phyloP scores from a whole-genome alignment of 2,888 invertebrate genomes.

The Marasmarcha lunaedactyla region DNA sequence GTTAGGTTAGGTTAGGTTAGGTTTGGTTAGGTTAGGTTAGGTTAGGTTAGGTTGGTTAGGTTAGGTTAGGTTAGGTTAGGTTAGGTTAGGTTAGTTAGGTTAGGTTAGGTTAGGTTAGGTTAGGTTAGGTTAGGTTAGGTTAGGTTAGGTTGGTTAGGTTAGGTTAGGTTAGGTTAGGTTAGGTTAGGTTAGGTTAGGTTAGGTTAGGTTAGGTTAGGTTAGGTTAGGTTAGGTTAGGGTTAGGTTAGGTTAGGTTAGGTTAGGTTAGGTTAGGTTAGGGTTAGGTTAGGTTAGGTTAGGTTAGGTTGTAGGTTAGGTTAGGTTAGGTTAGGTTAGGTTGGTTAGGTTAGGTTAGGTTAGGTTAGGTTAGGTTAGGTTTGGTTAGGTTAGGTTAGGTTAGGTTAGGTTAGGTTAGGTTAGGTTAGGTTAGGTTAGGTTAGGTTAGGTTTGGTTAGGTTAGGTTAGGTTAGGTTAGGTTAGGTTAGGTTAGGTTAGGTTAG shows the following conservation, averaged over 20 bases:
- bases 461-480: slow-evolving; percentile 7
- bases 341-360: too few species aligned
- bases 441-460: slow-evolving; percentile 11
- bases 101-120: slow-evolving; percentile 14
- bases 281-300: slow-evolving; percentile 7
- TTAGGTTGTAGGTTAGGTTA: slow-evolving; percentile 8
- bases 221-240: slow-evolving; percentile 13
- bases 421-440: slow-evolving; percentile 8
- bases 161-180: slow-evolving; percentile 16
- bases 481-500: slow-evolving; percentile 7
- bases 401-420: neutral
- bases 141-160: slow-evolving; percentile 11
- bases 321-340: slow-evolving; percentile 9
- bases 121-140: slow-evolving; percentile 14
- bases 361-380: slow-evolving; percentile 10
- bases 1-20: slow-evolving; percentile 20
- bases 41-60: slow-evolving; percentile 7
- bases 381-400: slow-evolving; percentile 10
- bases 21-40: slow-evolving; percentile 17
- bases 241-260: slow-evolving; percentile 15
- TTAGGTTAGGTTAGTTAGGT: slow-evolving; percentile 17
- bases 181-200: too few species aligned
- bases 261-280: slow-evolving; percentile 12
- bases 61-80: slow-evolving; percentile 3
- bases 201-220: slow-evolving; percentile 14